A percentile compares a stretch with the other conserved stretches of the same genome.
Conservation (phyloP, 2,888 invertebrate species). For the Sthenelais limicola region DNA sequence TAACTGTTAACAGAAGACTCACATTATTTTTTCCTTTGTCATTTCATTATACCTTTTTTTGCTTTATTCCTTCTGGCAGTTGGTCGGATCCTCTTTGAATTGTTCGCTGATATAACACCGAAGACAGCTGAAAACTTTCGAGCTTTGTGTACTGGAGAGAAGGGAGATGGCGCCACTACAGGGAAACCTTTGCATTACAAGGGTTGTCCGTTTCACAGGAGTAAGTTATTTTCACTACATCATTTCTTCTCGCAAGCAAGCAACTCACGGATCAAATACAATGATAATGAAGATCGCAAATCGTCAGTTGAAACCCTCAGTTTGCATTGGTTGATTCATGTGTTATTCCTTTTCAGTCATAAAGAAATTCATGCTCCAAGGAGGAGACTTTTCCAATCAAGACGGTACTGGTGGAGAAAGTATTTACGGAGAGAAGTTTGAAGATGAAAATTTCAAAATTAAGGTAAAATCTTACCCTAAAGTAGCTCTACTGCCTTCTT, state of each 20-base stretch:
- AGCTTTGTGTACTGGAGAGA: conserved; percentile 72
- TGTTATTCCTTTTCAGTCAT: conserved; percentile 58
- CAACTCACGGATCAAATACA: background rate
- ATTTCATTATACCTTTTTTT: too few species aligned
- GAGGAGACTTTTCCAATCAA: conserved; percentile 67
- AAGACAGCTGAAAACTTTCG: conserved; percentile 72
- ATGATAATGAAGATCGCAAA: background rate
- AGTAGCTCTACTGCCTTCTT: too few species aligned
- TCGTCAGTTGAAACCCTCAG: too few species aligned
- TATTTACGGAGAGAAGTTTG: conserved; percentile 68
- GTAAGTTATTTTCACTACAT: conserved; percentile 54
- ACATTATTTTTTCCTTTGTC: too few species aligned
- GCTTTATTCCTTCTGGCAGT: conserved; percentile 31
- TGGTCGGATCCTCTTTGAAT: conserved; percentile 68
- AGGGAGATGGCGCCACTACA: conserved; percentile 62
- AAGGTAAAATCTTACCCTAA: conserved; percentile 54
- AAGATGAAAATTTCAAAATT: conserved; percentile 68
- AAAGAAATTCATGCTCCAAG: conserved; percentile 68
- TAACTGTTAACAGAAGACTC: too few species aligned
- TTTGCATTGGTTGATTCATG: background rate
- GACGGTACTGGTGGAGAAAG: conserved; percentile 68
- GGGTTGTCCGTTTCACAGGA: conserved; percentile 70
- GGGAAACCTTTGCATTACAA: conserved; percentile 73
- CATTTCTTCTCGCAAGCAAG: background rate
- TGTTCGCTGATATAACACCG: conserved; percentile 67